Evolutionary conservation across 2,888 invertebrate genomes (phyloP), one percentile per base, ranked within the genome.

Genomic region (Dryocosmus kuriphilus): DNA sequence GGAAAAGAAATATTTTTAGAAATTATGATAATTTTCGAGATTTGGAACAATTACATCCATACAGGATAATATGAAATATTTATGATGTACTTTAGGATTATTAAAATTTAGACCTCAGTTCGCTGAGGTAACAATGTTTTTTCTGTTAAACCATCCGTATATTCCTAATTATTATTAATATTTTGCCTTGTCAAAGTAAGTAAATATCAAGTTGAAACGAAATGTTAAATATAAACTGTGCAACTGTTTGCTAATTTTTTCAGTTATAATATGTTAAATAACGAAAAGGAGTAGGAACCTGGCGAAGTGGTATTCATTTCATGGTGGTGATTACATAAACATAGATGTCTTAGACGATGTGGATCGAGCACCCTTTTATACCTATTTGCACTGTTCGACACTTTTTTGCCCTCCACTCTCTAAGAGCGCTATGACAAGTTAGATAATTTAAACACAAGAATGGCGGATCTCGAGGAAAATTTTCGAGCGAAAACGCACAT

Each of bases 331-430:
- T 30, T 71, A 77, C 63, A 75, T 76, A 82, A 80, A 83, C 83
- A 87, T 89, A 88, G 89, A 90, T 91, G 90, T 91, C 87, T 89
- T 91, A 91, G 91, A 89, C 89, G 89, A 90, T 91, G 90, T 91
- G 89, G 88, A 90, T 89, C 81, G 84, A 84, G 85, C 85, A 85
- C 85, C 84, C 83, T 81, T 71, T 89, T 88, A 87, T 85, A 89
- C 88, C 89, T 89, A 86, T 89, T 89, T 90, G 91, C 91, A 91
- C 91, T 87, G 87, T 90, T 88, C 86, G 86, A 87, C 51, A 71
- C 71, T 71, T 88, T 86, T 88, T 86, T 88, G 86, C 87, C 87
- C 87, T 87, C 86, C 81, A 84, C 84, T 83, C 82, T 85, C 85
- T 83, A 84, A 81, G 83, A 82, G 82, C 82, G 84, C 82, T 83